phyloP scores from a whole-genome alignment of 2,797 vertebrate species.

The Vespertilio murinus region DNA sequence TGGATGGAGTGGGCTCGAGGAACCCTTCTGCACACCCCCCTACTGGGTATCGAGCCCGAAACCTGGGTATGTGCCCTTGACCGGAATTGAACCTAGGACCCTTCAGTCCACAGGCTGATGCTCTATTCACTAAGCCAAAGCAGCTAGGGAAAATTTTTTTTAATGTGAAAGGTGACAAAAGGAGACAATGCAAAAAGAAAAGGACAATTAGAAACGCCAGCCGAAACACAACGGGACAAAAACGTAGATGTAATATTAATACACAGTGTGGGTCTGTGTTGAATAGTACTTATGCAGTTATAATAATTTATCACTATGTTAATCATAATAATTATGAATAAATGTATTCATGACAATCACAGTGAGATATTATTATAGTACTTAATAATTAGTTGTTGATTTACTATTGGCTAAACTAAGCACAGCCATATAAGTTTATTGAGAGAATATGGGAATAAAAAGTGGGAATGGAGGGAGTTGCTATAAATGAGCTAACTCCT shows the following conservation, averaged over 20 bases:
- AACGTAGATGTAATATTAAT: background rate
- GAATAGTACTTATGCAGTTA: background rate
- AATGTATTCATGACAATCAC: background rate
- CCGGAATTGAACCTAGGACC: no score
- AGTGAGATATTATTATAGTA: background rate
- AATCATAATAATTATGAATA: background rate
- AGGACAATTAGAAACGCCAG: background rate
- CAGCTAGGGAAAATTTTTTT: no score
- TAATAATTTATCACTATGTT: background rate
- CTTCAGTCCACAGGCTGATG: no score
- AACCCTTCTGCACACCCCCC: background rate
- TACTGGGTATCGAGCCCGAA: no score
- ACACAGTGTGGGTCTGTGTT: background rate
- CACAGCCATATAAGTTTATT: background rate
- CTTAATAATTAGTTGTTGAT: background rate
- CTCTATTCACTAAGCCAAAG: no score
- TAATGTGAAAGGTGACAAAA: background rate
- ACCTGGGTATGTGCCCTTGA: no score
- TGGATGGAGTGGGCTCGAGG: no score
- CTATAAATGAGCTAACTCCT: background rate
- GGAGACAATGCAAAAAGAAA: background rate
- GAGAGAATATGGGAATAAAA: background rate
- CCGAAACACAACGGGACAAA: background rate
- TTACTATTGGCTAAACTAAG: background rate
- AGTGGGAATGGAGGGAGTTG: background rate